Base-by-base conservation (phyloP, 2,797 vertebrate genomes). In the Mastacembelus armatus region DNA sequence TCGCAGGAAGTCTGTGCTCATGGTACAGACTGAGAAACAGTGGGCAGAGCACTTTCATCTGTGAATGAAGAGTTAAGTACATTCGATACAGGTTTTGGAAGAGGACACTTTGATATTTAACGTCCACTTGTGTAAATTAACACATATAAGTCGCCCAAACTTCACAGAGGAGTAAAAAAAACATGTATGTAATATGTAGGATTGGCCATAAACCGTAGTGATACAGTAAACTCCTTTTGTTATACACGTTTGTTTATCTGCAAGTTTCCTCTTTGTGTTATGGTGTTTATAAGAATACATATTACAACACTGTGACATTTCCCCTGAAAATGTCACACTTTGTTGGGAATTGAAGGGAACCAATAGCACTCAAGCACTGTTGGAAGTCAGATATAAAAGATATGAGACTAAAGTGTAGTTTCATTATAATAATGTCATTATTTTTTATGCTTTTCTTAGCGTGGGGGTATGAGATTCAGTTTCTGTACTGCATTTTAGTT, bases 291-390 rank as follows among this genome's bases (percentile, higher is more conserved):
- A 18, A 3, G 29, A 18, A 57, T 27, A 18, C 5, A 15, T 35
- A 32, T 44, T 38, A 27, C 21, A 36, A 6, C 5, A 16, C n/a
- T 11, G 18, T 44, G 15, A 39, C 36, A 50, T 74, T 61, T 65
- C 16, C 18, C 7, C 22, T 43, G 26, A 45, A 38, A 45, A 38
- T 32, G 32, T 45, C 30, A 12, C 56, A 38, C 40, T 38, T 21
- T 19, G 36, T 11, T 49, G 35, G 15, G 2, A 48, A 71, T 26
- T 21, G 38, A 42, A 27, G 42, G 36, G 44, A 47, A 14, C 7
- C 2, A 4, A 24, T 7, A 21, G 10, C 33, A 33, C 15, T 36
- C 21, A n/a, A 27, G 3, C 11, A 2, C 4, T 29, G 5, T 11
- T 21, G 27, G 54, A 45, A 21, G 11, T 26, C 11, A 2, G 29